Percentiles rank a stretch among this genome's conserved stretches.
Evolutionary conservation across 2,113 vertebrate genomes (phyloP).

Genomic region (Puntigrus tetrazona): DNA sequence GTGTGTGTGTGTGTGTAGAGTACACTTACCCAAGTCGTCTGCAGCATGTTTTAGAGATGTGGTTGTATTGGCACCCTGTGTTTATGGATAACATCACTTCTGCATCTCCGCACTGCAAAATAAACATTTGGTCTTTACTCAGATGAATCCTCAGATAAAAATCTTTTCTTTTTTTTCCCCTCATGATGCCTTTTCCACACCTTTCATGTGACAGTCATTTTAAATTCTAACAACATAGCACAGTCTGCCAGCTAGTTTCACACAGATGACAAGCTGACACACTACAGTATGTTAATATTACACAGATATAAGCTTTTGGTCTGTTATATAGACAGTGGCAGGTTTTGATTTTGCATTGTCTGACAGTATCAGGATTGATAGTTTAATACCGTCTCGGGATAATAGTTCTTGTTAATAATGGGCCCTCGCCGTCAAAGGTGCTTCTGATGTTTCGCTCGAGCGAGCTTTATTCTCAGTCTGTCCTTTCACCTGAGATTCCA

Average conservation of each 20-base stretch:
- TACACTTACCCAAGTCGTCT: constrained; percentile 84
- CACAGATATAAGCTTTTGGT: background rate
- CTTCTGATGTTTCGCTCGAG: background rate
- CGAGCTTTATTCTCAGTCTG: background rate
- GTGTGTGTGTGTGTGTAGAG: background rate
- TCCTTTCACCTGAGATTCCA: constrained; percentile 41
- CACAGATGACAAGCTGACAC: constrained; percentile 44
- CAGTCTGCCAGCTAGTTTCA: background rate
- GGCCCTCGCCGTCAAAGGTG: background rate
- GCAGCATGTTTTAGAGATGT: constrained; percentile 85
- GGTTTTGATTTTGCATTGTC: background rate
- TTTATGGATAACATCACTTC: constrained; percentile 82
- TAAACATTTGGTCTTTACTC: constrained; percentile 32
- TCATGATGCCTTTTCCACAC: background rate
- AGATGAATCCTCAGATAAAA: background rate
- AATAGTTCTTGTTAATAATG: constrained; percentile 29
- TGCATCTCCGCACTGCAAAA: constrained; percentile 79
- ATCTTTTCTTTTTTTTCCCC: background rate
- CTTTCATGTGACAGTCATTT: background rate
- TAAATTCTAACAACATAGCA: background rate
- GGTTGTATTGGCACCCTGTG: constrained; percentile 84
- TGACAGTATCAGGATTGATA: constrained; percentile 4
- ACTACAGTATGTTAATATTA: background rate
- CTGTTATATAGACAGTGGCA: constrained; percentile 12
- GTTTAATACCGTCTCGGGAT: background rate